phyloP scores from a whole-genome alignment of 2,797 vertebrate species.

The Gila robusta region DNA sequence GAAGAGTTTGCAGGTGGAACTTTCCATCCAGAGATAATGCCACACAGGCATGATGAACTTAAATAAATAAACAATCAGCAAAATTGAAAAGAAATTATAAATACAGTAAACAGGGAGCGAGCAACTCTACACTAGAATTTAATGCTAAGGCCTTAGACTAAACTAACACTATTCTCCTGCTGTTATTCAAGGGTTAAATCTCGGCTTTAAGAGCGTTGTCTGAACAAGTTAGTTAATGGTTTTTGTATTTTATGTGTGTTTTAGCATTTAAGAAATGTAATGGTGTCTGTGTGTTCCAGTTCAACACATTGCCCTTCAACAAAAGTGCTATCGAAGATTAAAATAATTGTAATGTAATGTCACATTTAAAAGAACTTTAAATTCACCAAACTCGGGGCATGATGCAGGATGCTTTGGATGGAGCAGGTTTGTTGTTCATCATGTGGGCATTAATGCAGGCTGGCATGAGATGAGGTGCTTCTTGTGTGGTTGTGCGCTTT shows the following conservation, averaged over 20 bases:
- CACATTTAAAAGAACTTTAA: constrained; percentile 4
- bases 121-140: not conserved
- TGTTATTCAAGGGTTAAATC: constrained; percentile 74
- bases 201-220: constrained; percentile 78
- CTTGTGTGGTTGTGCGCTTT: not conserved
- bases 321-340: not conserved
- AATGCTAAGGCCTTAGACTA: constrained; percentile 49
- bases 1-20: constrained; percentile 22
- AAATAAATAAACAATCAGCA: constrained; percentile 59
- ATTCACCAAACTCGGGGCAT: not conserved
- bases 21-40: constrained; percentile 27
- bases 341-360: not conserved
- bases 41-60: constrained; percentile 4
- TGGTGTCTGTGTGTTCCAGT: not conserved
- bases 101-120: constrained; percentile 10
- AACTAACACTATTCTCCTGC: constrained; percentile 46
- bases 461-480: constrained; percentile 11
- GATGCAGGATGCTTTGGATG: not conserved
- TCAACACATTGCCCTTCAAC: not conserved
- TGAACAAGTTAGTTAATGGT: constrained; percentile 59
- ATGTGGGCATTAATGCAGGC: not conserved
- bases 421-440: not conserved
- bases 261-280: constrained; percentile 2
- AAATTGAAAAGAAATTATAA: constrained; percentile 33
- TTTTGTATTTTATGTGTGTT: constrained; percentile 43